Evolutionary conservation across 2,888 invertebrate species (phyloP), one percentile per base, ranked within the genome.

Genomic region (Pycnomerus fuliginosus): DNA sequence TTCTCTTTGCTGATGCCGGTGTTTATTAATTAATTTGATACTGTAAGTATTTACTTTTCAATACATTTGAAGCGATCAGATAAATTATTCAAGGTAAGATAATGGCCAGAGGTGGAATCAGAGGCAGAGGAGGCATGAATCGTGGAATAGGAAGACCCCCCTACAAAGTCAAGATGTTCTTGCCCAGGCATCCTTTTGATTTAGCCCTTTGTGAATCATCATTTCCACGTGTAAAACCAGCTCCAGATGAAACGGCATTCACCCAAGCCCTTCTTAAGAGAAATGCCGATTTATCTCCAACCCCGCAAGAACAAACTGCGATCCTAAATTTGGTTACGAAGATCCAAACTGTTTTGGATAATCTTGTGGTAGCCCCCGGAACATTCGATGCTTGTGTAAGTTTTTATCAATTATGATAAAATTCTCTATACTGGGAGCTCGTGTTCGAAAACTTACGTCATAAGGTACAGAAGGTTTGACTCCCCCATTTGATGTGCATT

Each of bases 301-400:
- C 91, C 0, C 83, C 94, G 0, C 81, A 85, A 1, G 97, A 98
- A 63, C 94, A 96, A 72, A 87, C 94, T 0, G 87, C 94, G 0
- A 89, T 98, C 36, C 81, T 92, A 16, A 94, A 92, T 72, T 79
- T 99, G 11, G 92, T 97, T 17, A 93, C 94, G 1, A 95, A 96
- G 73, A 84, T 98, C n/a, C 94, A 95, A 69, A 85, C 87, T 0
- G 93, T 95, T 15, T 75, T 98, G 38, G 98, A 98, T 68, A 95
- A 92, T 69, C 74, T 98, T 12, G 92, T 97, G 7, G 90, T 97
- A 0, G 90, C 94, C 0, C 96, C 97, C 0, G 94, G 92, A 16
- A 86, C 85, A 48, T 95, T 97, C 66, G 93, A 91, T 68, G 93
- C 95, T 52, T 97, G 96, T 71, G 96, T 96, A 77, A 83, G 90